Conservation (phyloP, 2,888 invertebrate genomes). For the Gryllus longicercus region DNA sequence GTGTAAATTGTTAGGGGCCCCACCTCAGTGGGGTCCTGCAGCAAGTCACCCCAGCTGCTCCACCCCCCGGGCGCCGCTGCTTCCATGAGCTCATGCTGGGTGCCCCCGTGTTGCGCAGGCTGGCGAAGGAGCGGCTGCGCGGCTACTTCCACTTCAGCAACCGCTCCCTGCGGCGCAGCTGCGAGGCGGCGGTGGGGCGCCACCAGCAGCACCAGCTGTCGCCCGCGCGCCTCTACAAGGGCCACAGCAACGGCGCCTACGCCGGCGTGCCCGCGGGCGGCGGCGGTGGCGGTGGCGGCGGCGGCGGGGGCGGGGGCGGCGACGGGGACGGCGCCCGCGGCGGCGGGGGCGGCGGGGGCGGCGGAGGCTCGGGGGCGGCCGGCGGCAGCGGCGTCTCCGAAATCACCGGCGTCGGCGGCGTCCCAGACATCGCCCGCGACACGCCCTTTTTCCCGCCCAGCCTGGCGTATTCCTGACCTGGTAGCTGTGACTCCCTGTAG, state of each 20-base stretch:
- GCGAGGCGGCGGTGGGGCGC: constrained; percentile 23
- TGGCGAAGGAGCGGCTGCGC: constrained; percentile 56
- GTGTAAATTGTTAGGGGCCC: too few species aligned
- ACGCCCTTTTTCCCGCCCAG: constrained; percentile 17
- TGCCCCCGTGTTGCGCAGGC: constrained; percentile 45
- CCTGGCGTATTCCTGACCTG: neutral
- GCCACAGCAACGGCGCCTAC: neutral
- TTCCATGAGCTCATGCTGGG: constrained; percentile 58
- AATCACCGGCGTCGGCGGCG: neutral
- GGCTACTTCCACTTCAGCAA: constrained; percentile 57
- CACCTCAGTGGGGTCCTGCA: constrained; percentile 44
- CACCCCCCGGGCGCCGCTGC: constrained; percentile 62
- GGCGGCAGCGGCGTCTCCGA: neutral
- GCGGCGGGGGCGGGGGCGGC: neutral
- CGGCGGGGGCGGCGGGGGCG: neutral
- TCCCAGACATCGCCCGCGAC: neutral
- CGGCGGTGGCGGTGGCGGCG: neutral
- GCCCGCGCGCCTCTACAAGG: neutral
- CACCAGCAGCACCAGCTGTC: constrained; percentile 26
- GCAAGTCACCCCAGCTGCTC: constrained; percentile 65
- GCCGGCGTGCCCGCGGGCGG: neutral
- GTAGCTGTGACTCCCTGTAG: neutral
- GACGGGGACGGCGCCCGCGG: neutral
- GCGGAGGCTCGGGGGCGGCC: neutral
- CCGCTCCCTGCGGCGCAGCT: constrained; percentile 42